Conservation (phyloP, 2,797 vertebrate species). For the Taenioides sp. region DNA sequence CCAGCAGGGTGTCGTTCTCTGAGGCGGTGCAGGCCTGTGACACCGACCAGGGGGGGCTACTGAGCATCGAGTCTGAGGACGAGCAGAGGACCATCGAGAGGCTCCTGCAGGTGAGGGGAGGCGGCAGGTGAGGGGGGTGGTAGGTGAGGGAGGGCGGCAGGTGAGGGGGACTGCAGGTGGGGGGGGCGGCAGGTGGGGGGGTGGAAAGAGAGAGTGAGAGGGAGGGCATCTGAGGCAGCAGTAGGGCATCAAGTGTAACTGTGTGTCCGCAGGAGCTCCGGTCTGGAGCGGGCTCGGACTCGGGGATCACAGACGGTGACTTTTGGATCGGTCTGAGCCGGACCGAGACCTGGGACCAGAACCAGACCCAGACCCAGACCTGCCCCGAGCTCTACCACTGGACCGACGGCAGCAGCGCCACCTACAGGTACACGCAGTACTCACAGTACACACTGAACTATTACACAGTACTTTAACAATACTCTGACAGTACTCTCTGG, state of each 20-base stretch:
- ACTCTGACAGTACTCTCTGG: too few relatives aligned
- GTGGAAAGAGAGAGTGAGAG: too few relatives aligned
- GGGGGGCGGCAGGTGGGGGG: too few relatives aligned
- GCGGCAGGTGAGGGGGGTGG: neutral
- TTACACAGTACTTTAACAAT: neutral
- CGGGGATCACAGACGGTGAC: conserved; percentile 85
- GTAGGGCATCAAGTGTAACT: too few relatives aligned
- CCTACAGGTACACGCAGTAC: conserved; percentile 80
- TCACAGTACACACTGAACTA: too few relatives aligned
- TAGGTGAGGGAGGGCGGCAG: too few relatives aligned
- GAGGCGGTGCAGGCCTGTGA: conserved; percentile 87
- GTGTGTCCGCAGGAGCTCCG: conserved; percentile 80
- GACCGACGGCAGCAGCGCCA: conserved; percentile 85
- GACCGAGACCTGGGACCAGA: conserved; percentile 48
- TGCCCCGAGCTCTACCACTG: conserved; percentile 90
- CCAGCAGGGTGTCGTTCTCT: conserved; percentile 87
- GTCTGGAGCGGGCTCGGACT: conserved; percentile 45
- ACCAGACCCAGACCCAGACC: conserved; percentile 47
- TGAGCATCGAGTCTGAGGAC: conserved; percentile 82
- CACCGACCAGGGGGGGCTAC: conserved; percentile 83
- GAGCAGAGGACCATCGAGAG: conserved; percentile 90
- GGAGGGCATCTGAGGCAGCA: neutral
- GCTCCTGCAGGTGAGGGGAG: conserved; percentile 70
- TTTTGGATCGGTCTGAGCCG: conserved; percentile 97
- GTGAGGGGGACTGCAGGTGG: too few relatives aligned